These are phyloP conservation scores for Pseudoatta argentina DNA, from an alignment of 1,140 invertebrate species.

Conservation along the genomic window DNA sequence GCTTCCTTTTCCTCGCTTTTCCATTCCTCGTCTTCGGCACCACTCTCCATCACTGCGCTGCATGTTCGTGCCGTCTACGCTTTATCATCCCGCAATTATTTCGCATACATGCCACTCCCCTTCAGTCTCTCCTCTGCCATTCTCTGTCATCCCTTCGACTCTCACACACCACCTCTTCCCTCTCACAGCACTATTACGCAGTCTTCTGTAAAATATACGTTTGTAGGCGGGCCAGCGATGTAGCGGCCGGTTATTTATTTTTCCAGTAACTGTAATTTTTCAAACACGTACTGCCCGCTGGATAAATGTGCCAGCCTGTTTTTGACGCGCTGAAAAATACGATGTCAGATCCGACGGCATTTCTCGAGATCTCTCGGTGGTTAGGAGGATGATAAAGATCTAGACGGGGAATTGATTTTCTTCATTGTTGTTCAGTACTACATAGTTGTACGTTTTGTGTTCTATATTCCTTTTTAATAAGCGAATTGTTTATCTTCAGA, in stretches of 20 bases:
- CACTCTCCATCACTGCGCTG: conserved; percentile 43
- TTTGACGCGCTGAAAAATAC: conserved; percentile 83
- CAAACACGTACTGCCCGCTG: conserved; percentile 78
- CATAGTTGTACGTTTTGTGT: conserved; percentile 23
- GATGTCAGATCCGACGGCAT: conserved; percentile 69
- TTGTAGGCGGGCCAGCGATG: conserved; percentile 73
- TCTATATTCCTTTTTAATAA: conserved; percentile 58
- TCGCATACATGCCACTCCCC: conserved; percentile 62
- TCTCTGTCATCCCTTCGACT: conserved; percentile 28
- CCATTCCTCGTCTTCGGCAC: conserved; percentile 57
- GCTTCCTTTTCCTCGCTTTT: conserved; percentile 48
- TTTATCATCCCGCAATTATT: conserved; percentile 81
- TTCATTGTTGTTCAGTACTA: conserved; percentile 56
- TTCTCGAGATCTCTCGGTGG: conserved; percentile 74
- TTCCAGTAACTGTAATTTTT: conserved; percentile 83
- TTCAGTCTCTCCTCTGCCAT: conserved; percentile 29
- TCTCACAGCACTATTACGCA: conserved; percentile 56
- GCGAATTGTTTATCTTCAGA: conserved; percentile 32
- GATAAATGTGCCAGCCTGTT: conserved; percentile 83
- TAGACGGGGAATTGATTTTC: conserved; percentile 76
- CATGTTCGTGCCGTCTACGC: conserved; percentile 71
- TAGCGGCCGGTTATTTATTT: conserved; percentile 81
- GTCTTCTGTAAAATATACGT: conserved; percentile 78
- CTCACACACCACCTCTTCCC: background rate
- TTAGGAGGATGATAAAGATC: conserved; percentile 73